Base-by-base conservation (phyloP, 2,113 vertebrate genomes). In the Otis tarda region DNA sequence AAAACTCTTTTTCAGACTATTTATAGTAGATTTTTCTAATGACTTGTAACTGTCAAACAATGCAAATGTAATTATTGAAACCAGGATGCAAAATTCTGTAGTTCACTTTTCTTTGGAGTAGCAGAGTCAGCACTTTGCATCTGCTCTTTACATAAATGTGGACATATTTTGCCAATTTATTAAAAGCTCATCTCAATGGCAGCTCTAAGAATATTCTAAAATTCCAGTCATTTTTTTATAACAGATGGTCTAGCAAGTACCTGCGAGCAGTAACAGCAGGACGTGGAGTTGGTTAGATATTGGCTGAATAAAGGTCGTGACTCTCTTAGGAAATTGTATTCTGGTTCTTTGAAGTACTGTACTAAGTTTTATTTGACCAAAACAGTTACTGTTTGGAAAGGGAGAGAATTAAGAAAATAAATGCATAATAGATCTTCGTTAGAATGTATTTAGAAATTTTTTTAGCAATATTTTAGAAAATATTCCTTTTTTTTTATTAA, bases 231-330 rank as follows among this genome's bases (percentile, higher is more conserved):
- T 52, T 70, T 60, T 59, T 91, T 74, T 75, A 53, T 56, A 94
- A 93, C 90, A 94, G 90, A 96, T 96, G 94, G 91, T 79, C 49
- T 67, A 95, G 90, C 89, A 87, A 61, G 90, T 86, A 73, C 91
- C 65, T 30, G 8, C 33, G 55, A 94, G 86, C 90, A 56, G 64
- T 33, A 88, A 83, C 93, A 96, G 96, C 94, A 90, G 94, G 94
- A 30, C 84, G 81, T 74, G 82, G 45, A 90, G 67, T 60, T 83
- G 89, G 83, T 35, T 89, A 68, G 73, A 68, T 93, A 27, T 1
- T 82, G 93, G 53, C 53, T 93, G 94, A 91, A 79, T 91, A 93
- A 87, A 95, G 95, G 93, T 95, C 74, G 4, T 61, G 91, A 87
- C 91, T 95, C 82, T 93, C 87, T 73, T 60, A 52, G 89, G 89